Base-by-base conservation (phyloP, 2,797 vertebrate species). In the Brotogeris chrysoptera region DNA sequence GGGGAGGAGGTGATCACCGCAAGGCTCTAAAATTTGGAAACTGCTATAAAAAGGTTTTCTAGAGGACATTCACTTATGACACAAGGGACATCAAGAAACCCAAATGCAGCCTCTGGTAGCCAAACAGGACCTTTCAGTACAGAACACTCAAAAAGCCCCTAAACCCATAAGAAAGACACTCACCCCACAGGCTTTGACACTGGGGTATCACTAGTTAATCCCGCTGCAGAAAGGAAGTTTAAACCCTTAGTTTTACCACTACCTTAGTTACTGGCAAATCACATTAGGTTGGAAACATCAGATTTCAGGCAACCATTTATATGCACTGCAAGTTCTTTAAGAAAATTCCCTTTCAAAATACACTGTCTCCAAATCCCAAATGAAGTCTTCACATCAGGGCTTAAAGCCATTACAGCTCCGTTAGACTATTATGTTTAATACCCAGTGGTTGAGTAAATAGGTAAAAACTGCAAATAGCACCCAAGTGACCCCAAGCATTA, bases 221-320 rank as follows among this genome's bases (percentile, higher is more conserved):
- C n/a, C 32, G 87, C 41, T 52, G 6, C 13, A 88, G 38, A n/a
- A 65, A 86, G 20, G 28, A 66, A 78, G 21, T 24, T 44, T 43
- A 78, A 88, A 49, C 19, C 20, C 69, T 52, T 41, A n/a, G 10
- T 76, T 80, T 85, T 63, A 81, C 24, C 76, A 34, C 10, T 41
- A 53, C 16, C 15, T 79, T 44, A 43, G 44, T 64, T 70, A 73
- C 3, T 76, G 70, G 21, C 18, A 90, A 74, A 78, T 32, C 36
- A 46, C 0, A 0, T 25, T 39, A 41, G 6, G 71, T 6, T 50
- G 34, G 30, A 85, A 93, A 82, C 0, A 5, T 8, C 28, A 28
- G 13, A 52, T 77, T 77, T 94, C 68, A 90, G 38, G 50, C 15
- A 64, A 55, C 3, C 4, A 3, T 15, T 86, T 61, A 32, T 0